Evolutionary conservation across 2,888 invertebrate species (phyloP), one percentile per base, ranked within the genome.

Genomic region (Diplolepis rosae): DNA sequence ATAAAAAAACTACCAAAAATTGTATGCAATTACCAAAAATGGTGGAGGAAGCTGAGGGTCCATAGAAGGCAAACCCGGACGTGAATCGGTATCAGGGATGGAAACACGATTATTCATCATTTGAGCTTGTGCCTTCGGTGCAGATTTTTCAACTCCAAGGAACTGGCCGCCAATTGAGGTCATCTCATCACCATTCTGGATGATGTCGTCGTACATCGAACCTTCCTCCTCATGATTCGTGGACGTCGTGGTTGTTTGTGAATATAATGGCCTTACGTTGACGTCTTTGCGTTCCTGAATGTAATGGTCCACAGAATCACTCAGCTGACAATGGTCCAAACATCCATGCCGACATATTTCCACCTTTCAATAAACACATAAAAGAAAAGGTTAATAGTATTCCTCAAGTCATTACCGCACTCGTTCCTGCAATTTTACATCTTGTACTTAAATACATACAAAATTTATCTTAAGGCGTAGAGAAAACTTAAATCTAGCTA

Each of bases 271-370:
- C 69, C 79, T 81, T 54, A 83, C 76, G 68, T 75, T 72, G 69
- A 82, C 86, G 74, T 92, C 92, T 78, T 92, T 91, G 30, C 91
- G 89, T 71, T 92, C 92, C 72, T 91, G 87, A 30, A 90, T 89
- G 70, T 90, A 90, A 77, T 90, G 90, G 11, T 87, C 87, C 0
- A 90, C 85, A 1, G 90, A 90, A 0, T 92, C 93, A 30, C 93
- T 93, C 27, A 93, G 87, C 86, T 96, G 96, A 84, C 97, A 97
- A 86, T 97, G 97, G 86, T 97, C 96, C 79, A 97, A 90, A 84
- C 97, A 97, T 0, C 97, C 97, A 84, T 96, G 96, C 11, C 97
- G 91, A 87, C 97, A 97, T 82, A 97, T 97, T 89, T 97, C 97
- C 77, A 96, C 95, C 80, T 87, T 74, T 61, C 27, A 61, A 18